A percentile compares a stretch with the other conserved stretches of the same genome.
phyloP scores from a whole-genome alignment of 2,888 invertebrate species.

The Pteria penguin region DNA sequence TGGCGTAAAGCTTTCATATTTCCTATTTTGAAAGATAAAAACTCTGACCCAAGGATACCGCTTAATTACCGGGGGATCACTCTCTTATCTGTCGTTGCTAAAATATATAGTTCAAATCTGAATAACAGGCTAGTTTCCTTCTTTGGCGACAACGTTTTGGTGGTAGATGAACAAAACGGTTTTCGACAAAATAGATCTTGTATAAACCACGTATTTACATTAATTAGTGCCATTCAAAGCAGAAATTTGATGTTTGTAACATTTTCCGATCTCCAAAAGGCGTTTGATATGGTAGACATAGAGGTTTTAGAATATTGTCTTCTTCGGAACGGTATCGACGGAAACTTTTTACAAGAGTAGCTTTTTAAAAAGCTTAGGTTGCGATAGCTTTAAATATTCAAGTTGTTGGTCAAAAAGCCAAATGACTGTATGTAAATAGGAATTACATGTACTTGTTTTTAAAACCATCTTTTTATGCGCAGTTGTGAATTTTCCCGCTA shows the following conservation, averaged over 20 bases:
- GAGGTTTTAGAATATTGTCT: conserved; percentile 22
- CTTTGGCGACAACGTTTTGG: background rate
- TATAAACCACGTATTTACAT: conserved; percentile 11
- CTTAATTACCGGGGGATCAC: background rate
- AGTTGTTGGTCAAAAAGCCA: too few relatives aligned
- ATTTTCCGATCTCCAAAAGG: conserved; percentile 30
- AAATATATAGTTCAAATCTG: background rate
- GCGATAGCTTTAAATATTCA: too few relatives aligned
- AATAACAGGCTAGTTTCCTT: background rate
- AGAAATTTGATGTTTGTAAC: conserved; percentile 24
- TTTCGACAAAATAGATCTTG: background rate
- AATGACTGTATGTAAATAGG: too few relatives aligned
- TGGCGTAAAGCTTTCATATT: background rate
- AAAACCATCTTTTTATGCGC: too few relatives aligned
- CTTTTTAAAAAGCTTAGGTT: too few relatives aligned
- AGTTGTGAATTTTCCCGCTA: too few relatives aligned
- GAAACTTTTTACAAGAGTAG: too few relatives aligned
- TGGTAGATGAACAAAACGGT: background rate
- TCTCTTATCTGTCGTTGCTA: background rate
- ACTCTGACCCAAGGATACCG: background rate
- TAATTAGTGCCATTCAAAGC: conserved; percentile 7
- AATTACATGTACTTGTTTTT: too few relatives aligned
- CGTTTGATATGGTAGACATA: conserved; percentile 25
- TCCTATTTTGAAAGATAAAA: background rate
- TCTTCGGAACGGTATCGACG: too few relatives aligned